Conservation (phyloP, 2,113 vertebrate species). For the Callipepla californica region DNA sequence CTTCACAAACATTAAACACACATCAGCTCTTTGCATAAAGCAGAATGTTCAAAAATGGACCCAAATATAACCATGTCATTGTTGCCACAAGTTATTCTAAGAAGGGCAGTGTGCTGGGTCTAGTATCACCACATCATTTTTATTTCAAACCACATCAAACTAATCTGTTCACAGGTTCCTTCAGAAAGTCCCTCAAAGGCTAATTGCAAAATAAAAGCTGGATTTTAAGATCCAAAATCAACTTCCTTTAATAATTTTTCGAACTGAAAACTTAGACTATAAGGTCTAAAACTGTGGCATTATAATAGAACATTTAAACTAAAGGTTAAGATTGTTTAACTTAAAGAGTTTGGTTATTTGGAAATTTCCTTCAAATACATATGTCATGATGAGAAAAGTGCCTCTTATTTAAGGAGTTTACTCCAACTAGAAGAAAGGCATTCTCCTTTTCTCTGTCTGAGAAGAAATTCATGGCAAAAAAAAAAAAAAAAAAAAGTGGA, state of each 20-base stretch:
- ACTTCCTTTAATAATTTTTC: neutral
- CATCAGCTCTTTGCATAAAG: neutral
- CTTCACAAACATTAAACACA: neutral
- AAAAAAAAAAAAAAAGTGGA: neutral
- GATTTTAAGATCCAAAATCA: constrained; percentile 16
- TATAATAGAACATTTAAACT: neutral
- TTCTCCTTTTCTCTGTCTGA: neutral
- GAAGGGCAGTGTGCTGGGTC: neutral
- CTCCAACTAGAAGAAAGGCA: neutral
- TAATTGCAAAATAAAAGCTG: neutral
- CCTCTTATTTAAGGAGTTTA: neutral
- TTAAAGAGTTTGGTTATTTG: neutral
- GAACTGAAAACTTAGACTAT: neutral
- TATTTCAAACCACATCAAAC: neutral
- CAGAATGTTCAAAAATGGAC: constrained; percentile 17
- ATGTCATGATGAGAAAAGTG: neutral
- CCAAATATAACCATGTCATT: neutral
- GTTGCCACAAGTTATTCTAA: constrained; percentile 28
- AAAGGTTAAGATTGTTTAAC: neutral
- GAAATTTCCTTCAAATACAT: neutral
- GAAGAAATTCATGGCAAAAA: neutral
- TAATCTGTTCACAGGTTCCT: neutral
- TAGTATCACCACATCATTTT: neutral
- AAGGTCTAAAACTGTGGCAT: neutral
- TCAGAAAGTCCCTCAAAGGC: neutral